Conservation (phyloP, 2,888 invertebrate genomes). For the Hemithea aestivaria region DNA sequence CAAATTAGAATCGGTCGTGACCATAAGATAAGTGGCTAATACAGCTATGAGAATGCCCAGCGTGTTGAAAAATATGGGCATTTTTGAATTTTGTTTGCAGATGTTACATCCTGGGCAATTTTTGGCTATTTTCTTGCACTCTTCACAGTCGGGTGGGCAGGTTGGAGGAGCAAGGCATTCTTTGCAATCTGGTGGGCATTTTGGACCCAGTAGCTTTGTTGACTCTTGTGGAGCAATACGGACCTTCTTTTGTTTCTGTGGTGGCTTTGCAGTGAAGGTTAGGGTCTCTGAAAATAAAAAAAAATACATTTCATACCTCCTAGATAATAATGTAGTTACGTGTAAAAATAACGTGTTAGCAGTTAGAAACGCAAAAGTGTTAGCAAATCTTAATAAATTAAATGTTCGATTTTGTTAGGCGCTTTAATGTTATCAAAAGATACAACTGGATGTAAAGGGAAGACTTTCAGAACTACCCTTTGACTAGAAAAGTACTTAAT, state of each 20-base stretch:
- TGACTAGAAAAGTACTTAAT: too few species aligned
- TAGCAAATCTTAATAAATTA: too few species aligned
- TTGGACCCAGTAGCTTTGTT: neutral
- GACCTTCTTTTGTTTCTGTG: constrained; percentile 17
- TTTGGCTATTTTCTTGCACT: constrained; percentile 9
- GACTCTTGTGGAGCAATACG: neutral
- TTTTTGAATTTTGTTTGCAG: constrained; percentile 33
- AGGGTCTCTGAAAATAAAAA: constrained; percentile 39
- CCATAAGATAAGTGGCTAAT: constrained; percentile 57
- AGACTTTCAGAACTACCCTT: too few species aligned
- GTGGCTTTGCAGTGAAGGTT: constrained; percentile 29
- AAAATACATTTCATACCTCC: too few species aligned
- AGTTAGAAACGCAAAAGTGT: too few species aligned
- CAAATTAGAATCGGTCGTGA: constrained; percentile 58
- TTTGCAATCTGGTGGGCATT: constrained; percentile 27
- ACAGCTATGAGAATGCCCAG: constrained; percentile 58
- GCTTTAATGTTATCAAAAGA: too few species aligned
- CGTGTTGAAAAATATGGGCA: constrained; percentile 42
- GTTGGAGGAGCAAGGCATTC: constrained; percentile 24
- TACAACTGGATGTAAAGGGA: too few species aligned
- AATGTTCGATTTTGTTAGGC: too few species aligned
- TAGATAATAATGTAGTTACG: too few species aligned
- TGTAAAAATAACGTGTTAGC: too few species aligned
- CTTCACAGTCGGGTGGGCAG: constrained; percentile 10
- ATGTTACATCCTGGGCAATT: constrained; percentile 42